Conservation (phyloP, 2,797 vertebrate genomes). For the Gobio occitaniae region DNA sequence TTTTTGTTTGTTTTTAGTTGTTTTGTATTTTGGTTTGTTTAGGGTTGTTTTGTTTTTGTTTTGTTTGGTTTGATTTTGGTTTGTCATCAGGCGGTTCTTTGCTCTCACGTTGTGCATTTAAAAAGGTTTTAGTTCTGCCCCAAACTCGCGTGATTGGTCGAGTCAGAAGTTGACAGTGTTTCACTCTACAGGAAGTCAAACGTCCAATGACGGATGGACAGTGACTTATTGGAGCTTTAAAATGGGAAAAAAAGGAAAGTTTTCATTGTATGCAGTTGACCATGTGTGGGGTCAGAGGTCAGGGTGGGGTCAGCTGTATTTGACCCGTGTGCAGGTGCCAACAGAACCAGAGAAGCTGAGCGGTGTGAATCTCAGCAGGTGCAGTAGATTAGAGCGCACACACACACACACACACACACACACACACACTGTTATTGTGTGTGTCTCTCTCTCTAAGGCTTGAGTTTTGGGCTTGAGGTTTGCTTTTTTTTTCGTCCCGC, state of each 20-base stretch:
- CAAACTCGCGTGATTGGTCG: background rate
- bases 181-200: background rate
- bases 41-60: no score
- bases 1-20: no score
- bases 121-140: background rate
- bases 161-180: background rate
- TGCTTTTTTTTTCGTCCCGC: no score
- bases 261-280: background rate
- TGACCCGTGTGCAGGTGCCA: conserved; percentile 62
- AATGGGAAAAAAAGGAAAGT: background rate
- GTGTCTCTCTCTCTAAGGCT: conserved; percentile 61
- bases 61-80: no score
- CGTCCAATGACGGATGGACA: background rate
- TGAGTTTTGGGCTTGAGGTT: no score
- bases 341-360: conserved; percentile 47
- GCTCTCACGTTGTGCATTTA: no score
- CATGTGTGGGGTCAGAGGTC: conserved; percentile 27
- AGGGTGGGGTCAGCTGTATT: conserved; percentile 22
- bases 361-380: conserved; percentile 78
- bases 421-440: conserved; percentile 73
- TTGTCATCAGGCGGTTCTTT: no score
- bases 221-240: background rate
- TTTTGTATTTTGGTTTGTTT: no score
- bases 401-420: conserved; percentile 42
- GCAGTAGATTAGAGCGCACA: conserved; percentile 76